A percentile compares a stretch with the other conserved stretches of the same genome.
Conservation (phyloP, 2,888 invertebrate species). For the Mythimna lalbum region DNA sequence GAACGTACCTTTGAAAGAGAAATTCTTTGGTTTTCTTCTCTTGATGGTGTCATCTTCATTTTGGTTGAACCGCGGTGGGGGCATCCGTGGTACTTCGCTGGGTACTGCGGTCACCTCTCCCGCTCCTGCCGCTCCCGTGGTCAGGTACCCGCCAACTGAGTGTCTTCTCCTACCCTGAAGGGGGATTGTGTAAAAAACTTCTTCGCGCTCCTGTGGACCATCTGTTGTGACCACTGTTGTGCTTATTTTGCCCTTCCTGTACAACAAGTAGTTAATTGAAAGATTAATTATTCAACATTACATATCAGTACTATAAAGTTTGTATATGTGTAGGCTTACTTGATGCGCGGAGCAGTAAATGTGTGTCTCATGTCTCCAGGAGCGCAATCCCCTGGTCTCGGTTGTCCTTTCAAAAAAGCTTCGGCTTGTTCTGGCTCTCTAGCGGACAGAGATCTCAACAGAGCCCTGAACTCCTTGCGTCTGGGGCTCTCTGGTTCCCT, state of each 20-base stretch:
- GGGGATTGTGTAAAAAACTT: conserved; percentile 91
- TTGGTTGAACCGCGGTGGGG: conserved; percentile 84
- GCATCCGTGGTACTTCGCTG: conserved; percentile 90
- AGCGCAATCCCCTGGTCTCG: conserved; percentile 93
- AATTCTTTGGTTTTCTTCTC: conserved; percentile 83
- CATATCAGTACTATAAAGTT: not conserved
- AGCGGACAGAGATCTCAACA: conserved; percentile 92
- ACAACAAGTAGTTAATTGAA: conserved; percentile 11
- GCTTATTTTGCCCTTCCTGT: conserved; percentile 86
- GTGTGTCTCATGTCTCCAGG: conserved; percentile 87
- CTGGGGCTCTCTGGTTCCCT: conserved; percentile 85
- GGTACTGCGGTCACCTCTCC: conserved; percentile 88
- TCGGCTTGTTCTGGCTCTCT: conserved; percentile 92
- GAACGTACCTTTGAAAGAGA: conserved; percentile 84
- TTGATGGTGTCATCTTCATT: conserved; percentile 84
- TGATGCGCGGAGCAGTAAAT: conserved; percentile 85
- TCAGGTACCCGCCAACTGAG: conserved; percentile 92
- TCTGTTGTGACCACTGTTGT: conserved; percentile 81
- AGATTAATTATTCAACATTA: not conserved
- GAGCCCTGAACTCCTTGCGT: conserved; percentile 90
- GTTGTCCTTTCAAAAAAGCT: conserved; percentile 92
- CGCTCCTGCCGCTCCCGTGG: conserved; percentile 82
- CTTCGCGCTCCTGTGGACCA: conserved; percentile 88
- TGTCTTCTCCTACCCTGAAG: conserved; percentile 90
- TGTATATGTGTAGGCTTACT: conserved; percentile 72